phyloP scores from a whole-genome alignment of 2,797 vertebrate genomes.

The Molossus molossus region DNA sequence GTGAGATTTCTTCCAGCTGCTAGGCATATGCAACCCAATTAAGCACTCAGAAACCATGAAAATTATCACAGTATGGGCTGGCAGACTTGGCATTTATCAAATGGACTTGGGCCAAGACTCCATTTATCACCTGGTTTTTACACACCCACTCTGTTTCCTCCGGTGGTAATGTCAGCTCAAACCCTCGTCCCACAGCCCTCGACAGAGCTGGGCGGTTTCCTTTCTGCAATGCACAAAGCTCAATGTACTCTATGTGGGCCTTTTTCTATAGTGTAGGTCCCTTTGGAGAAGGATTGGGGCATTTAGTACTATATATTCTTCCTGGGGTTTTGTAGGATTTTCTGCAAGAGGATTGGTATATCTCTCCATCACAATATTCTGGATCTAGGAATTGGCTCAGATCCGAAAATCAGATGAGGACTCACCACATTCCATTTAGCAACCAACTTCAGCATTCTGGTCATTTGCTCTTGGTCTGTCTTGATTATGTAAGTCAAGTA shows the following conservation, averaged over 20 bases:
- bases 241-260: background rate
- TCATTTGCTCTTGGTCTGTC: background rate
- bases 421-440: background rate
- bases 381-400: conserved; percentile 20
- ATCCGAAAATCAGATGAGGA: background rate
- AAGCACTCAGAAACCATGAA: conserved; percentile 65
- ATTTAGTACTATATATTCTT: background rate
- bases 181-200: background rate
- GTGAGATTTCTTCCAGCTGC: conserved; percentile 70
- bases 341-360: background rate
- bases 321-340: conserved; percentile 3
- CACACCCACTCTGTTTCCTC: background rate
- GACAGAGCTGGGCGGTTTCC: background rate
- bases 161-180: background rate
- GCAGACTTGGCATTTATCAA: conserved; percentile 67
- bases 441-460: background rate
- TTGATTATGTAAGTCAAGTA: background rate
- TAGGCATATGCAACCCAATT: conserved; percentile 76
- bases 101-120: conserved; percentile 44
- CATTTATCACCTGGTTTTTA: conserved; percentile 66
- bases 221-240: background rate
- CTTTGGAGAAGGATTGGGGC: background rate
- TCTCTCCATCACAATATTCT: conserved; percentile 21
- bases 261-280: background rate
- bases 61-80: conserved; percentile 62